These are phyloP conservation scores for Pangasius djambal DNA, from an alignment of 2,797 vertebrate species.

Conservation along the genomic window DNA sequence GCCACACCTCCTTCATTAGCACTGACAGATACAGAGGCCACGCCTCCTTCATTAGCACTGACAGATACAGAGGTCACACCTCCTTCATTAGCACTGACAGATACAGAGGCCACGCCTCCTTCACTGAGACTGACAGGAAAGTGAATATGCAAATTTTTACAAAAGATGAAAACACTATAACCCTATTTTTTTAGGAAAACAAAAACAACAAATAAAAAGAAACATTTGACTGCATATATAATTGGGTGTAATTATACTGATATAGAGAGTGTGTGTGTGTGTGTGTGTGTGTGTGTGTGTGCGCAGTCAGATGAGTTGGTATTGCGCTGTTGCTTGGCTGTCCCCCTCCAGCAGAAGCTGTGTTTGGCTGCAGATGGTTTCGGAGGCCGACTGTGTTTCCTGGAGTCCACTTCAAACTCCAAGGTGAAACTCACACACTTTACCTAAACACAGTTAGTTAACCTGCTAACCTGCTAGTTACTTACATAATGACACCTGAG, in stretches of 20 bases:
- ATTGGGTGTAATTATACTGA: not conserved
- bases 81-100: no score
- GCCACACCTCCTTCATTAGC: no score
- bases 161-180: no score
- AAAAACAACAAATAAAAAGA: no score
- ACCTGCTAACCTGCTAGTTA: not conserved
- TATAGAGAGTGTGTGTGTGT: not conserved
- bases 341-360: constrained; percentile 86
- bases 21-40: no score
- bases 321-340: constrained; percentile 85
- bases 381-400: constrained; percentile 87
- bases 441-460: not conserved
- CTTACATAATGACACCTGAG: not conserved
- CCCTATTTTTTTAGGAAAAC: no score
- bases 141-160: no score
- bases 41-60: no score
- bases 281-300: not conserved
- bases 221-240: not conserved
- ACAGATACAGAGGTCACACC: no score
- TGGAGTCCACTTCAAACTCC: constrained; percentile 91
- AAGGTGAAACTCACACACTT: constrained; percentile 75
- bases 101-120: not conserved
- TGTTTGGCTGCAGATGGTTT: constrained; percentile 92
- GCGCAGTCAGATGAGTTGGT: constrained; percentile 90
- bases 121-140: no score